Evolutionary conservation across 2,888 invertebrate genomes (phyloP).

Genomic region (Mesodorylaimus sp.): DNA sequence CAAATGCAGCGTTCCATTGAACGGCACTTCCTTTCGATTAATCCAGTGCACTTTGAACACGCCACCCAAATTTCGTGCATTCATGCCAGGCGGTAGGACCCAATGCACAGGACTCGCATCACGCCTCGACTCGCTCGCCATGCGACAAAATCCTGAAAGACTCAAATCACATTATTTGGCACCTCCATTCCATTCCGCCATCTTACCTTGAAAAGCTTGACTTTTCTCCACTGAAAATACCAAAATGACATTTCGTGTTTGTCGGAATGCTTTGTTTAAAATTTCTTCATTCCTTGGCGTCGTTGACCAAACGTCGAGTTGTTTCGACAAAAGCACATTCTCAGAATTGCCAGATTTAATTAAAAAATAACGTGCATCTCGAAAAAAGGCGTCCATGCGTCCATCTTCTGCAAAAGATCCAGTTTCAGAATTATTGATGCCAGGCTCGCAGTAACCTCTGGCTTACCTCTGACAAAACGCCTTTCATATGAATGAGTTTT

Average conservation of each 20-base stretch:
- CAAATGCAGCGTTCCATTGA: constrained; percentile 71
- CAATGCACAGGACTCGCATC: constrained; percentile 75
- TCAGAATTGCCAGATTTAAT: constrained; percentile 96
- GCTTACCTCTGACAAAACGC: neutral
- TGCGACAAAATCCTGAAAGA: constrained; percentile 62
- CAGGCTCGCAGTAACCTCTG: no score
- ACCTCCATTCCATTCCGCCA: neutral
- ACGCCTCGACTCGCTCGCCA: constrained; percentile 67
- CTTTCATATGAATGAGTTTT: neutral
- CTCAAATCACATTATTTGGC: neutral
- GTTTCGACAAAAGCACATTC: constrained; percentile 76
- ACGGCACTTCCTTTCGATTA: constrained; percentile 72
- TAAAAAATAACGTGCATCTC: constrained; percentile 78
- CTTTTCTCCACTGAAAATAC: constrained; percentile 96
- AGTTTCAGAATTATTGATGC: no score
- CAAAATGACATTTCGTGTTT: constrained; percentile 66
- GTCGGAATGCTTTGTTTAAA: constrained; percentile 72
- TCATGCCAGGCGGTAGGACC: constrained; percentile 79
- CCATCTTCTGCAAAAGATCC: neutral
- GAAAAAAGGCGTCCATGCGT: constrained; percentile 71
- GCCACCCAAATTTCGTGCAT: constrained; percentile 76
- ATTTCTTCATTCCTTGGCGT: constrained; percentile 89
- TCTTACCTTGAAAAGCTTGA: constrained; percentile 49
- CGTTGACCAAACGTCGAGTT: constrained; percentile 79
- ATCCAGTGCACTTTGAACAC: constrained; percentile 95